Evolutionary conservation across 1,140 invertebrate genomes (phyloP), one percentile per base, ranked within the genome.

Genomic region (Brachionus calyciflorus): DNA sequence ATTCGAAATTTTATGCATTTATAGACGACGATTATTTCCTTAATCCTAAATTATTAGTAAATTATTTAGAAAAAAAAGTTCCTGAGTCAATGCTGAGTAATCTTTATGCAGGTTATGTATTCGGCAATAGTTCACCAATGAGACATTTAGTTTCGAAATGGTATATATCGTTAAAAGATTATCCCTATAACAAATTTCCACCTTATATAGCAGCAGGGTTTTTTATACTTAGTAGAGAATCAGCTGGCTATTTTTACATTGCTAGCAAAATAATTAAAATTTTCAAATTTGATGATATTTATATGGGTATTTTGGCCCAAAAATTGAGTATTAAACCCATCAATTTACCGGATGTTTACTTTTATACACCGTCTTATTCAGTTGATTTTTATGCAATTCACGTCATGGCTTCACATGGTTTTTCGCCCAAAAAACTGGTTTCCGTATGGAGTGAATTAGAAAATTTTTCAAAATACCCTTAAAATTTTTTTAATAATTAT

Each of bases 281-380:
- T 19, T 76, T 76, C 33, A 55, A 55, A 55, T 76, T 76, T 48
- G 73, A 76, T 76, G 73, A 76, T 33, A 76, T 76, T 26, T 76
- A 76, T 19, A 76, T 76, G 33, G 73, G 73, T 12, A 41, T 76
- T 12, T 76, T 76, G 14, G 73, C 73, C 3, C 21, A 60, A 37
- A 55, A 55, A 57, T 28, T 76, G 9, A 6, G 21, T 6, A 76
- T 76, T 46, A 37, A 76, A 21, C 49, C 49, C 17, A n/a, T 57
- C 6, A 30, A 73, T 73, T n/a, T 73, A 10, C 30, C 46, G 37
- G 51, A 24, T 33, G 69, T 73, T 26, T 73, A 73, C 41, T 73
- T 51, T 73, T 73, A 55, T 33, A n/a, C 46, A 7, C 69, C 69
- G 6, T 40, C 69, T 30, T 73, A 51, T 33, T 73, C 30, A 6